Conservation (phyloP, 1,140 invertebrate genomes). For the Drosophila truncata region DNA sequence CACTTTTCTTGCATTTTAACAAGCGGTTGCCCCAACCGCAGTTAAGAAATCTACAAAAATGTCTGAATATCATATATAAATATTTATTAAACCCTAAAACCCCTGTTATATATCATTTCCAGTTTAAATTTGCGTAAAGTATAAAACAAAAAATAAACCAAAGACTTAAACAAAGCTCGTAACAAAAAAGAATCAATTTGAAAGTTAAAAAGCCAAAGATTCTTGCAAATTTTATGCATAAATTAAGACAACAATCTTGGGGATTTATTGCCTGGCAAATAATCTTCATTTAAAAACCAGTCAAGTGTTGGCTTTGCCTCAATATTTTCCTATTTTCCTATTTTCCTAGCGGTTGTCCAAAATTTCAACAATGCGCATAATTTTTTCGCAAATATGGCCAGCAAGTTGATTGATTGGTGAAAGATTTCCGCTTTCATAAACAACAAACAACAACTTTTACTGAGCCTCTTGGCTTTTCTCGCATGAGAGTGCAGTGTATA, state of each 20-base stretch:
- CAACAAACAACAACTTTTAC: slow-evolving; percentile 68
- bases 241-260: background rate
- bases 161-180: background rate
- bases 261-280: background rate
- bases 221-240: background rate
- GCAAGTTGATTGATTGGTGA: slow-evolving; percentile 72
- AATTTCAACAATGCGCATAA: slow-evolving; percentile 54
- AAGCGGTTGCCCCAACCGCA: slow-evolving; percentile 5
- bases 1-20: background rate
- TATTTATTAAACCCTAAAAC: slow-evolving; percentile 3
- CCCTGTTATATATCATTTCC: slow-evolving; percentile 1
- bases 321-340: slow-evolving; percentile 5
- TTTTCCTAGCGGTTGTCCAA: slow-evolving; percentile 25
- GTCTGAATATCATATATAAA: slow-evolving; percentile 1
- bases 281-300: slow-evolving; percentile 16
- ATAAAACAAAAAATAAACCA: background rate
- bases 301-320: slow-evolving; percentile 1
- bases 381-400: slow-evolving; percentile 52
- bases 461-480: slow-evolving; percentile 47
- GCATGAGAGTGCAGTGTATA: slow-evolving; percentile 49
- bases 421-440: slow-evolving; percentile 81
- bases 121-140: background rate
- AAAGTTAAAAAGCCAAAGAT: background rate
- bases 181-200: background rate
- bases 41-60: slow-evolving; percentile 9